Evolutionary conservation across 1,140 invertebrate species (phyloP).

Genomic region (Stratiolaelaps scimitus): DNA sequence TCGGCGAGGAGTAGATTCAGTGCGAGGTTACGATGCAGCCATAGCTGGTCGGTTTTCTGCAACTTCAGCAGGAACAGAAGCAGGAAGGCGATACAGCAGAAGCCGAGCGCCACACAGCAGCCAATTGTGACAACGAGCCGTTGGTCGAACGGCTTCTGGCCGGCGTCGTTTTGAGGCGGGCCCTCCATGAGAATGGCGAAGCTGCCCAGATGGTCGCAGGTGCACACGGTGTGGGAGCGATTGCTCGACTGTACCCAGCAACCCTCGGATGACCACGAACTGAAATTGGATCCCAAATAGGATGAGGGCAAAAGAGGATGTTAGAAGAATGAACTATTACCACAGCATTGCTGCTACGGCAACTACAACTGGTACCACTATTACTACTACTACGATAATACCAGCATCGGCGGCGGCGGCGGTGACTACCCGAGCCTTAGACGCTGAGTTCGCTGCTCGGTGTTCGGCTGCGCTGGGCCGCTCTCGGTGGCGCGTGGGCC

Average conservation of each 20-base stretch:
- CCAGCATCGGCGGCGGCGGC: too few relatives aligned
- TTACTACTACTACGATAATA: too few relatives aligned
- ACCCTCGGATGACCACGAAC: conserved; percentile 71
- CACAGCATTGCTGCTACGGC: too few relatives aligned
- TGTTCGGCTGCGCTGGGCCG: too few relatives aligned
- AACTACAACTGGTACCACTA: too few relatives aligned
- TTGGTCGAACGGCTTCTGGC: conserved; percentile 47
- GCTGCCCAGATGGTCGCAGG: conserved; percentile 88
- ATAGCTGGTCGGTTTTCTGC: conserved; percentile 33
- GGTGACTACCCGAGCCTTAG: too few relatives aligned
- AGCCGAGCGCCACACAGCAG: conserved; percentile 69
- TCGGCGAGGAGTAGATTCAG: conserved; percentile 75
- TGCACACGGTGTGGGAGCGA: conserved; percentile 72
- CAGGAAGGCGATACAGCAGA: conserved; percentile 64
- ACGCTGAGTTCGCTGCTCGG: too few relatives aligned
- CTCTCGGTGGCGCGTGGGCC: too few relatives aligned
- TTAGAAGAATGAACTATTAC: too few relatives aligned
- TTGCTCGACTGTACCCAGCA: conserved; percentile 69
- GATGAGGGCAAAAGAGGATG: too few relatives aligned
- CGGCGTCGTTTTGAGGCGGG: conserved; percentile 33
- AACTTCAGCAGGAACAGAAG: conserved; percentile 45
- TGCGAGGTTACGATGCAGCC: conserved; percentile 44
- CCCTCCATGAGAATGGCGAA: conserved; percentile 78
- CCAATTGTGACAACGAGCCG: conserved; percentile 70
- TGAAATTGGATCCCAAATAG: not conserved